Base-by-base conservation (phyloP, 2,888 invertebrate species). In the Apamea epomidion region DNA sequence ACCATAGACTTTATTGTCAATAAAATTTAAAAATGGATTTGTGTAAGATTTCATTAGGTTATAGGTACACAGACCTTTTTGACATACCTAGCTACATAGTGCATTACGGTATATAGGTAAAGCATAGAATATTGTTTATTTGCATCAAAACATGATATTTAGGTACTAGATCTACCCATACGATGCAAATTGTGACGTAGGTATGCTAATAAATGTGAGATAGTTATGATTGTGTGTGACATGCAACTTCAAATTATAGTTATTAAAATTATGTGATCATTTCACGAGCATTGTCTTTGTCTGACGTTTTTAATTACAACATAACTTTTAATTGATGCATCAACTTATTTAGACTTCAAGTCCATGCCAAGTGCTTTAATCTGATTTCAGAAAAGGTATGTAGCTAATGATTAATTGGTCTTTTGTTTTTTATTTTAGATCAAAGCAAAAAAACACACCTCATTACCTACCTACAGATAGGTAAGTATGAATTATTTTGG, bases 231-330 rank as follows among this genome's bases (percentile, higher is more conserved):
- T 54, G 12, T 65, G 42, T 65, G 58, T n/a, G 42, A 68, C 29
- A 51, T n/a, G 16, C 45, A n/a, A 37, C 29, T 58, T 45, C 32
- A 51, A 69, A 69, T n/a, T 21, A 51, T 64, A 48, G 10, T 64
- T 76, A 73, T 69, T 76, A 74, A 54, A 45, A 60, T 67, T 45
- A 32, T 45, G 21, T 21, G 16, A 65, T 37, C n/a, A 45, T 54
- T 37, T 45, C 51, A 29, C 12, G 18, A 70, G n/a, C 54, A 48
- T 67, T 65, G n/a, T 76, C 42, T 71, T 79, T 58, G 29, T 82
- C 25, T 67, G 32, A 6, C 14, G 42, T 5, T 16, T n/a, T 78
- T 54, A 70, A 60, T 82, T 25, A n/a, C 4, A 14, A 25, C 25
- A 8, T 77, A 64, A 54, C 21, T 58, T 74, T 32, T 45, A 48